A percentile compares a stretch with the other conserved stretches of the same genome.
phyloP scores from a whole-genome alignment of 2,797 vertebrate genomes.

The Apogon hyalosoma region DNA sequence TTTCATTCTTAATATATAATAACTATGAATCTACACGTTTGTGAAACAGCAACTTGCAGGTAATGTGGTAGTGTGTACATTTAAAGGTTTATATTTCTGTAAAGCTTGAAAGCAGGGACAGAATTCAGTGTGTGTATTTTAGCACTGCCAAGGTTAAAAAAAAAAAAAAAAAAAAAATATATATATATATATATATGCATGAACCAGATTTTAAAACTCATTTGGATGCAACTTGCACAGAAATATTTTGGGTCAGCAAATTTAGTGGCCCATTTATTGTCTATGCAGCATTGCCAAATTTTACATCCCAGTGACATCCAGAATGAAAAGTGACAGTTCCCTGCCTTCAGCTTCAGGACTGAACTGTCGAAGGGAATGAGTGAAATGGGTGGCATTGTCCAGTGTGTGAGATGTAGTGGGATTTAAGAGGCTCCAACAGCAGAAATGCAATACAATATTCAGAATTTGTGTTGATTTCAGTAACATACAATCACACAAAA shows the following conservation, averaged over 20 bases:
- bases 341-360: conserved; percentile 29
- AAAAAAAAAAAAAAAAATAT: too few relatives aligned
- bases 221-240: conserved; percentile 21
- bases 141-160: not conserved
- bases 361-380: not conserved
- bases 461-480: too few relatives aligned
- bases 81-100: not conserved
- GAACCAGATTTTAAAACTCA: conserved; percentile 29
- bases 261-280: conserved; percentile 32
- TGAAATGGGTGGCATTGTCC: not conserved
- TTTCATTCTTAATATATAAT: too few relatives aligned
- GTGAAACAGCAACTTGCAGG: too few relatives aligned
- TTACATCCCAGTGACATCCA: conserved; percentile 48
- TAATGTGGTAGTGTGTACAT: too few relatives aligned
- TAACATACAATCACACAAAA: too few relatives aligned
- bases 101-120: conserved; percentile 2
- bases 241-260: conserved; percentile 55
- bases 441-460: too few relatives aligned
- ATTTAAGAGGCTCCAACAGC: too few relatives aligned
- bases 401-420: too few relatives aligned
- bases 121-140: not conserved
- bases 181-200: not conserved
- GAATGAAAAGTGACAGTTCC: conserved; percentile 35
- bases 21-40: too few relatives aligned
- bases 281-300: conserved; percentile 55